phyloP scores from a whole-genome alignment of 2,113 vertebrate species.

The Mormoops blainvillei region DNA sequence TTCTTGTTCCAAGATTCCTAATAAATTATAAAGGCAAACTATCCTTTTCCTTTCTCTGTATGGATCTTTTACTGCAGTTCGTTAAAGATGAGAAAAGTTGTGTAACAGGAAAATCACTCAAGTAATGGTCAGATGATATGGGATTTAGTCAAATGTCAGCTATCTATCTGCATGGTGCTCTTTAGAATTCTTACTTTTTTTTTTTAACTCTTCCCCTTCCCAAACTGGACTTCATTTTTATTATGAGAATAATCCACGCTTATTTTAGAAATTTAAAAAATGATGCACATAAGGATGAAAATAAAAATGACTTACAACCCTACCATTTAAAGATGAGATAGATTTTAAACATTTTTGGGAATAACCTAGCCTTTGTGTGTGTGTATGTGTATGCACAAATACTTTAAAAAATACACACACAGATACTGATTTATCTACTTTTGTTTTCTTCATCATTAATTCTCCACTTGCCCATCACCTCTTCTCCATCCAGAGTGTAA shows the following conservation, averaged over 20 bases:
- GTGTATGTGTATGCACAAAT: not conserved
- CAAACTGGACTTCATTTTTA: not conserved
- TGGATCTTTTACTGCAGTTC: conserved; percentile 5
- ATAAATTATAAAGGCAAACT: conserved; percentile 12
- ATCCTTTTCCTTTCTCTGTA: not conserved
- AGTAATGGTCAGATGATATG: conserved; percentile 13
- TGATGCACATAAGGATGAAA: not conserved
- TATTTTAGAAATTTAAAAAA: conserved; percentile 16
- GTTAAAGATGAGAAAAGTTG: conserved; percentile 42
- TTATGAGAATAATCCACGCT: not conserved
- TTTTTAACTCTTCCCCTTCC: not conserved
- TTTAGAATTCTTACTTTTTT: not conserved
- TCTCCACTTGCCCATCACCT: not conserved
- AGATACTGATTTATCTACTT: not conserved
- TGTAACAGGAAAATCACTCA: conserved; percentile 9
- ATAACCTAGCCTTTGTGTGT: not conserved
- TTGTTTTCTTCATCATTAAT: not conserved
- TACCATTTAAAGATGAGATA: not conserved
- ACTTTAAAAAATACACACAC: not conserved
- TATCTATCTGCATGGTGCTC: not conserved
- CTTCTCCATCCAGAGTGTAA: not conserved
- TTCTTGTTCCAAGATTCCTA: conserved; percentile 7
- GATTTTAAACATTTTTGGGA: not conserved
- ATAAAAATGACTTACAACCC: not conserved
- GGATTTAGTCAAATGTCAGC: conserved; percentile 38